A percentile compares a stretch with the other conserved stretches of the same genome.
Evolutionary conservation across 2,888 invertebrate genomes (phyloP).

Genomic region (Brenthis hecate): DNA sequence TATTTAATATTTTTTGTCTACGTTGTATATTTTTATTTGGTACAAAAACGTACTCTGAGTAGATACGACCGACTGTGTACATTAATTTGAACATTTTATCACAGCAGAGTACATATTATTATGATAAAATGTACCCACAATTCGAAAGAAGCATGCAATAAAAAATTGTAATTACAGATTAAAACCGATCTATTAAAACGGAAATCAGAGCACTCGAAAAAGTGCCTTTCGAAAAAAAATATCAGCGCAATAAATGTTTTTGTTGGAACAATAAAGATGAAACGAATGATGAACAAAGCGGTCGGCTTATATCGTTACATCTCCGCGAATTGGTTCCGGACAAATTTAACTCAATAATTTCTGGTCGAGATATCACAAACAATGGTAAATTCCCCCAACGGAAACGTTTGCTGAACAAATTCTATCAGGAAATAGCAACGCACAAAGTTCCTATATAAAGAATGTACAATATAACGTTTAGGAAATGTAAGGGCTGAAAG

Average conservation of each 20-base stretch:
- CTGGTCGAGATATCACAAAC: slow-evolving; percentile 58
- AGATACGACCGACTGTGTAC: no score
- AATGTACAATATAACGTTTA: slow-evolving; percentile 17
- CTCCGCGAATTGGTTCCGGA: slow-evolving; percentile 45
- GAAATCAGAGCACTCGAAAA: slow-evolving; percentile 16
- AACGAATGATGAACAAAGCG: slow-evolving; percentile 40
- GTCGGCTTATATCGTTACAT: slow-evolving; percentile 41
- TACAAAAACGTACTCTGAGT: no score
- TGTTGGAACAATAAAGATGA: slow-evolving; percentile 47
- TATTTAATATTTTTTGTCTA: no score
- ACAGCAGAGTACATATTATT: no score
- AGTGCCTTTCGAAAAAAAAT: slow-evolving; percentile 31
- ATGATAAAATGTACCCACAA: slow-evolving; percentile 2
- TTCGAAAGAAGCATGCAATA: slow-evolving; percentile 10
- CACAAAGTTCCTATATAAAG: slow-evolving; percentile 31
- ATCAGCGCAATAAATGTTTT: slow-evolving; percentile 40
- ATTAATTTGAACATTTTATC: background rate
- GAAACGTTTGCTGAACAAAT: slow-evolving; percentile 44
- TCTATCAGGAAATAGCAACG: slow-evolving; percentile 42
- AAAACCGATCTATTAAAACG: slow-evolving; percentile 20
- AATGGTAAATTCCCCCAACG: slow-evolving; percentile 46
- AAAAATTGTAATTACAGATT: slow-evolving; percentile 17
- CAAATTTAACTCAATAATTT: slow-evolving; percentile 54
- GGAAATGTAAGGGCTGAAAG: slow-evolving; percentile 16
- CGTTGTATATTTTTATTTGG: no score